Conservation (phyloP, 2,797 vertebrate genomes). For the Channallabes apus region DNA sequence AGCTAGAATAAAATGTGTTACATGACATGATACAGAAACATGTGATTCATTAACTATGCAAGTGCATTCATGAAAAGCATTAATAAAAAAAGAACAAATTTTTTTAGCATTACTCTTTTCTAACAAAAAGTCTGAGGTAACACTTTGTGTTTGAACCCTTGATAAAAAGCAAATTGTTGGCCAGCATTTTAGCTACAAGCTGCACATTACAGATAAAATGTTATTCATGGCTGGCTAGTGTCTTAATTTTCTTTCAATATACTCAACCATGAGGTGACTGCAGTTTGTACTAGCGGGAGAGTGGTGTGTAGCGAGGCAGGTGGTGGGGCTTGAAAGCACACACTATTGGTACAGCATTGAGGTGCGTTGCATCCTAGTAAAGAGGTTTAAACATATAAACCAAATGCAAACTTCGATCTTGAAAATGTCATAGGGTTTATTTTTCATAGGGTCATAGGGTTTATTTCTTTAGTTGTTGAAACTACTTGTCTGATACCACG, state of each 20-base stretch:
- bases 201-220: background rate
- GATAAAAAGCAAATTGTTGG: background rate
- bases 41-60: background rate
- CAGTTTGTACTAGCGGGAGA: background rate
- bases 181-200: background rate
- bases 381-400: background rate
- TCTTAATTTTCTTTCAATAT: background rate
- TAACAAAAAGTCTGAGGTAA: background rate
- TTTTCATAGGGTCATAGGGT: too few species aligned
- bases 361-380: background rate
- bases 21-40: background rate
- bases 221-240: background rate
- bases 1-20: background rate
- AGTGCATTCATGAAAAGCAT: background rate
- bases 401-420: background rate
- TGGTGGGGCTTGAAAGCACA: background rate
- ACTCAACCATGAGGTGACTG: background rate
- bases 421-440: background rate
- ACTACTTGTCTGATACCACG: background rate
- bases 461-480: background rate
- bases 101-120: background rate
- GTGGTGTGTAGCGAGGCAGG: background rate
- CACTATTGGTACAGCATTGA: background rate
- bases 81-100: too few species aligned
- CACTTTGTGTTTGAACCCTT: background rate